Conservation (phyloP, 2,888 invertebrate genomes). For the Cephus pygmeus region DNA sequence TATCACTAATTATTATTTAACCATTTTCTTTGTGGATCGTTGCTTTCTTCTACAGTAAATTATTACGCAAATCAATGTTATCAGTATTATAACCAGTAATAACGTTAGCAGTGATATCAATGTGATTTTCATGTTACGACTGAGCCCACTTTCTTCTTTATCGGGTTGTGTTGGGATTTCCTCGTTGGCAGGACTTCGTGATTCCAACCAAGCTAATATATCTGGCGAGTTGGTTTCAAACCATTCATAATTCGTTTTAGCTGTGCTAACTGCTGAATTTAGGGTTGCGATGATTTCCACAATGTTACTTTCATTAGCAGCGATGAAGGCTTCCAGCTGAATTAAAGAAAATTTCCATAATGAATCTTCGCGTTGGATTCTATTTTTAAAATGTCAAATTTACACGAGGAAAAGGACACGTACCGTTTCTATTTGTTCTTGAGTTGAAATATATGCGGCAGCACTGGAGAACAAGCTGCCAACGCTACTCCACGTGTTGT, state of each 20-base stretch:
- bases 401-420: neutral
- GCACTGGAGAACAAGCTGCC: conserved; percentile 36
- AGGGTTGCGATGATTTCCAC: conserved; percentile 4
- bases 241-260: neutral
- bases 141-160: neutral
- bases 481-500: conserved; percentile 42
- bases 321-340: conserved; percentile 34
- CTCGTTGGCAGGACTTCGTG: neutral
- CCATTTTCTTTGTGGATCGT: neutral
- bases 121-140: neutral
- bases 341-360: neutral
- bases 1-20: neutral
- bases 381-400: neutral
- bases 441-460: conserved; percentile 35
- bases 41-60: neutral
- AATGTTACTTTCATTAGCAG: neutral
- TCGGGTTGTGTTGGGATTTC: neutral
- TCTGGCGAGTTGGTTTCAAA: conserved; percentile 13
- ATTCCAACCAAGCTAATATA: neutral
- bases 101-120: neutral
- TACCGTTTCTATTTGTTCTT: conserved; percentile 39
- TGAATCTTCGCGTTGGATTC: neutral
- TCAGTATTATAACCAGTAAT: neutral
- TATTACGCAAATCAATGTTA: neutral
- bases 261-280: conserved; percentile 11